These are phyloP conservation scores for Passer domesticus DNA, from an alignment of 2,113 vertebrate genomes.

Conservation along the genomic window DNA sequence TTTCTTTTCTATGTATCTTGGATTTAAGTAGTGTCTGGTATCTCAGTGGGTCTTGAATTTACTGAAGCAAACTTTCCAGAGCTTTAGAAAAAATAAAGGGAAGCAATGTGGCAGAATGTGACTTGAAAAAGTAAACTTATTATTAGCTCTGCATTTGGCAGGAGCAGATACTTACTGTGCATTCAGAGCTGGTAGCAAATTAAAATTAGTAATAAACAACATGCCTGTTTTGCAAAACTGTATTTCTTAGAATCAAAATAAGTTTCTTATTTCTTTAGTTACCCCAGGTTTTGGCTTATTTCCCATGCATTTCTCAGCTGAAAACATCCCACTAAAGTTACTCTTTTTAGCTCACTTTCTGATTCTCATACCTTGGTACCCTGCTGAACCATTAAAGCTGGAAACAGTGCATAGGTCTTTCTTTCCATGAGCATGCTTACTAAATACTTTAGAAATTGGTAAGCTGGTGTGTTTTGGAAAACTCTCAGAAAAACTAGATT, in stretches of 20 bases:
- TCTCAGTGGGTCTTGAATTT: not conserved
- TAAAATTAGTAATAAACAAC: not conserved
- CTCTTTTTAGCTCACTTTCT: not conserved
- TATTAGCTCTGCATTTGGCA: not conserved
- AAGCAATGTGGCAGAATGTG: not conserved
- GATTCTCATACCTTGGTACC: not conserved
- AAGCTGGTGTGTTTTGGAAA: not conserved
- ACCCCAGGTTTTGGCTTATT: not conserved
- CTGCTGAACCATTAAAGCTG: not conserved
- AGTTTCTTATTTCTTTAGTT: not conserved
- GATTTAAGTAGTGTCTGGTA: not conserved
- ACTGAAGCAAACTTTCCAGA: not conserved
- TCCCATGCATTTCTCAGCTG: not conserved
- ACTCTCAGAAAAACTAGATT: not conserved
- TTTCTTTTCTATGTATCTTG: not conserved
- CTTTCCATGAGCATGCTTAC: not conserved
- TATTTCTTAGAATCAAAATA: not conserved
- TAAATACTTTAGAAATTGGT: not conserved
- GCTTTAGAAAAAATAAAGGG: not conserved
- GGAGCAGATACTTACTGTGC: not conserved
- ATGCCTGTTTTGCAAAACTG: not conserved
- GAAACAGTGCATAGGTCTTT: not conserved
- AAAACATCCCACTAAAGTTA: not conserved
- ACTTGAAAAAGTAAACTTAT: not conserved
- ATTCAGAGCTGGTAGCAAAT: not conserved